These are phyloP conservation scores for Setipinna tenuifilis DNA, from an alignment of 2,797 vertebrate genomes.

Conservation along the genomic window DNA sequence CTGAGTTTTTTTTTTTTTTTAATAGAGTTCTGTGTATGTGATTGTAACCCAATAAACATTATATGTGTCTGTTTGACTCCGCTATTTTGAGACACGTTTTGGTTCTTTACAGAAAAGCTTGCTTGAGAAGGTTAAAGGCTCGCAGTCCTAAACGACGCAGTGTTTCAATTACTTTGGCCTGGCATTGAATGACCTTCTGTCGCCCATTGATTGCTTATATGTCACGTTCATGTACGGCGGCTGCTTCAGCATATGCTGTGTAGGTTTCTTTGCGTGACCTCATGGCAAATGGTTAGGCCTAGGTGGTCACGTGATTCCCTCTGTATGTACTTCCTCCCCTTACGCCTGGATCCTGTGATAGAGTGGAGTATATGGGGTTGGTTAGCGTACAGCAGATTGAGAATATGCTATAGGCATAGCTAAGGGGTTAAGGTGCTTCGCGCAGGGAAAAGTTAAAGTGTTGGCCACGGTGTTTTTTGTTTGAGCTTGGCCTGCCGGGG, in stretches of 20 bases:
- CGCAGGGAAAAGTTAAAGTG: background rate
- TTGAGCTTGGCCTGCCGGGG: background rate
- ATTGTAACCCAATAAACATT: background rate
- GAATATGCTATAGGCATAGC: background rate
- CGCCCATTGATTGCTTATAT: background rate
- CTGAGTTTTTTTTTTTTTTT: background rate
- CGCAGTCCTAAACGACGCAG: background rate
- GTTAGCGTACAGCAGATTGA: background rate
- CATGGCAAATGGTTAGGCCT: conserved; percentile 76
- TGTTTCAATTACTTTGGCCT: background rate
- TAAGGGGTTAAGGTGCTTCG: background rate
- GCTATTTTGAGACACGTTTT: background rate
- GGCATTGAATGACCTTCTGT: background rate
- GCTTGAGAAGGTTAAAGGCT: background rate
- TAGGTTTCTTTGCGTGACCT: conserved; percentile 69
- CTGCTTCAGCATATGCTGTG: background rate
- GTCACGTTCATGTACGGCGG: background rate
- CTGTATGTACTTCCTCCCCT: conserved; percentile 61
- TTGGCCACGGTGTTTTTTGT: background rate
- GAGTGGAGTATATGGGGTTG: conserved; percentile 38
- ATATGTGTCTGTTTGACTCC: background rate
- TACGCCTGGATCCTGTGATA: conserved; percentile 50
- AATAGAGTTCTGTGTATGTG: background rate
- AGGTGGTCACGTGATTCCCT: conserved; percentile 70
- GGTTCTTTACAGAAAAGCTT: background rate